phyloP scores from a whole-genome alignment of 2,888 invertebrate species.

The Zele albiditarsus region DNA sequence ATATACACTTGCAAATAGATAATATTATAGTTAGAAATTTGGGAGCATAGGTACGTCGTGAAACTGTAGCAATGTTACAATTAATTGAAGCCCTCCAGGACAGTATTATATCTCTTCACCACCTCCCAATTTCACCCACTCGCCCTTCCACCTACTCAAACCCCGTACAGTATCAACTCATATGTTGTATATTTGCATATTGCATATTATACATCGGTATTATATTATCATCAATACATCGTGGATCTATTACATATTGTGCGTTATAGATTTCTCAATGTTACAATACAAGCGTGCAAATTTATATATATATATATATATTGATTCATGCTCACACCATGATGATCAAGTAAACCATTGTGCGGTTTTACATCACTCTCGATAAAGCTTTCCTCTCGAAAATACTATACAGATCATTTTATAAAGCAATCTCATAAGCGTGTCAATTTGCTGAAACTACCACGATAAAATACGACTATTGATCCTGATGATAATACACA shows the following conservation, averaged over 20 bases:
- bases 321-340: not conserved
- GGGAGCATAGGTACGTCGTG: not conserved
- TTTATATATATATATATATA: conserved; percentile 26
- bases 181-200: conserved; percentile 20
- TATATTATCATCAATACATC: too few species aligned
- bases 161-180: too few species aligned
- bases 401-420: conserved; percentile 28
- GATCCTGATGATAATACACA: conserved; percentile 15
- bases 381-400: not conserved
- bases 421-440: conserved; percentile 37
- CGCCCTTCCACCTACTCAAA: too few species aligned
- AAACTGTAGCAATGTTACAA: not conserved
- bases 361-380: not conserved
- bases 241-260: not conserved
- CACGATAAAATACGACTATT: conserved; percentile 31
- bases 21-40: not conserved
- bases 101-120: not conserved
- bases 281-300: conserved; percentile 20
- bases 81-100: not conserved
- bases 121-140: too few species aligned
- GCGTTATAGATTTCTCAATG: not conserved
- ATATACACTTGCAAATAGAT: not conserved
- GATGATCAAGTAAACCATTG: conserved; percentile 26
- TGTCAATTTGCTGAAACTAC: conserved; percentile 35
- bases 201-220: conserved; percentile 32